Base-by-base conservation (phyloP, 2,888 invertebrate genomes). In the Zhuqinia jingwanae region DNA sequence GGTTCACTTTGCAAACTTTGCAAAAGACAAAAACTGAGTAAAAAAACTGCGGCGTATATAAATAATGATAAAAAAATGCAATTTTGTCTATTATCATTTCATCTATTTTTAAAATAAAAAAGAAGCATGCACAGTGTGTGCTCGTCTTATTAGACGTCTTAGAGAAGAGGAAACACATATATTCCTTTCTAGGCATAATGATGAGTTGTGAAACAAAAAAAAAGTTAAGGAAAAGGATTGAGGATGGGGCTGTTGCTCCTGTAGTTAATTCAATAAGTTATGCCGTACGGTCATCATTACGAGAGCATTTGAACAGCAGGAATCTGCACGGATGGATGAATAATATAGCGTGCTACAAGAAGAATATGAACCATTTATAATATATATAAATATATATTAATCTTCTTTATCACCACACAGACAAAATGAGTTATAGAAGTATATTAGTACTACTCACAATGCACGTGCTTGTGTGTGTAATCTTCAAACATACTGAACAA, bases 311-410 rank as follows among this genome's bases (percentile, higher is more conserved):
- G 65, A 83, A 65, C 83, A 83, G 83, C 83, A 83, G 83, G 83
- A 83, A 83, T 83, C 76, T 83, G 65, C 83, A 83, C 83, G 83
- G 83, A 83, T 83, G 83, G 83, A 83, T 83, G 76, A 76, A 50
- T 83, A 73, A 81, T 65, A 76, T 47, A 36, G 47, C 53, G 76
- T 76, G 50, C 63, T 53, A 65, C 63, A 65, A 65, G 56, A 75
- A 50, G 15, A 75, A 27, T n/a, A n/a, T 50, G 30, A 27, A 17
- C 30, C n/a, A n/a, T n/a, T n/a, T n/a, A n/a, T n/a, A n/a, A n/a
- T n/a, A n/a, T n/a, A n/a, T n/a, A n/a, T n/a, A n/a, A n/a, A n/a
- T n/a, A n/a, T n/a, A n/a, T n/a, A n/a, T n/a, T n/a, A n/a, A n/a
- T n/a, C n/a, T n/a, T n/a, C n/a, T n/a, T n/a, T n/a, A n/a, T n/a